Evolutionary conservation across 2,113 vertebrate species (phyloP), one percentile per base, ranked within the genome.

Genomic region (Sander lucioperca): DNA sequence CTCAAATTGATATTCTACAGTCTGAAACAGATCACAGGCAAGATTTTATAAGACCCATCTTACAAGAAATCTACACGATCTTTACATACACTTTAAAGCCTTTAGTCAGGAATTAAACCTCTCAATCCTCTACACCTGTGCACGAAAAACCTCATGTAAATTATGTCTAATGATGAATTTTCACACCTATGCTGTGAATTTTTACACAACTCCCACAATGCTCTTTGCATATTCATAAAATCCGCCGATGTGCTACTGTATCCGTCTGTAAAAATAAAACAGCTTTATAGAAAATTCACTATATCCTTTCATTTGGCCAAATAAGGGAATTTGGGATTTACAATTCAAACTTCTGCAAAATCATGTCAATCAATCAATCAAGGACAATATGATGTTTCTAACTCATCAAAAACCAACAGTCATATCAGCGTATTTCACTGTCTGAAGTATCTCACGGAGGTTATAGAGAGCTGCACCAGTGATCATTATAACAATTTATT

Each of bases 401-500:
- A 45, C 19, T 62, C 50, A 87, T 82, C 47, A 67, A 69, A 74
- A 74, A 63, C 18, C 8, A 15, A 27, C 23, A 8, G 54, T 62
- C 21, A 67, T 23, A 79, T 71, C 33, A 80, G 65, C 58, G 47
- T 59, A 45, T 63, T 72, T 62, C 27, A 66, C 65, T 9, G 30
- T 70, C 51, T 65, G 3, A 64, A 79, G 63, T 58, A 43, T 50
- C 64, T 85, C 23, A 45, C 64, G 57, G 43, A 59, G 5, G 51
- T 63, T 63, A 57, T 47, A 15, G 16, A 48, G 75, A 66, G 21
- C 47, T 56, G 77, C 56, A 56, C 53, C 27, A 51, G 53, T 72
- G 64, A 83, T 83, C 72, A 80, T 82, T 80, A 85, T 47, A 23
- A 51, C 79, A 71, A 62, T 83, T 64, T 72, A 74, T 87, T 73